Base-by-base conservation (phyloP, 2,888 invertebrate species). In the Lithophane socia region DNA sequence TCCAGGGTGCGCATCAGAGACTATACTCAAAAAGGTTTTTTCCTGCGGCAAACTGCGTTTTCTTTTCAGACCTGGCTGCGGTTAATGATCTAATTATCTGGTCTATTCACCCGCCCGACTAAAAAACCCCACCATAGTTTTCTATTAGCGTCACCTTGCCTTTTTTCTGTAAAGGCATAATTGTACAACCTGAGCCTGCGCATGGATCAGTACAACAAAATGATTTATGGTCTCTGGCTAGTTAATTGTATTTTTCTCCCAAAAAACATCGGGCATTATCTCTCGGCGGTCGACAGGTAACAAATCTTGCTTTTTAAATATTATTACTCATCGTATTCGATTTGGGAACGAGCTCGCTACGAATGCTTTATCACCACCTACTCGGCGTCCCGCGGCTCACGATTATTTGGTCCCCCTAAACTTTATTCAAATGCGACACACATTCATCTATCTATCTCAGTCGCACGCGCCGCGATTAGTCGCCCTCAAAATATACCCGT, bases 341-440 rank as follows among this genome's bases (percentile, higher is more conserved):
- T 96, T 96, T 96, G 95, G 95, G 95, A 96, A 93, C 95, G 94
- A 93, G 93, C 94, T 93, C 93, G 93, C 95, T 95, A 94, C 96
- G 95, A 95, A 96, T 96, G 96, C 96, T 97, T 96, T 96, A 96
- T 96, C 96, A 96, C 97, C 97, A 96, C 97, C 97, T 96, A 96
- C 96, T 96, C 96, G 96, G 94, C 94, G 91, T 95, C 96, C 96
- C 96, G 96, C 93, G 92, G 96, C 90, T 96, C 94, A 94, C 93
- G 92, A 93, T 92, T 95, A 92, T 94, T 92, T 93, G 93, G 95
- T 95, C 94, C 96, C 96, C 96, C 95, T 94, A 96, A 96, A 96
- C 95, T 96, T 96, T 95, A 95, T 95, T 95, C 95, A 95, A 95
- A 96, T 95, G 95, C 95, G 94, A 94, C 95, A 94, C 93, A 94